These are phyloP conservation scores for Tonatia bakeri DNA, from an alignment of 2,113 vertebrate species.

Conservation along the genomic window DNA sequence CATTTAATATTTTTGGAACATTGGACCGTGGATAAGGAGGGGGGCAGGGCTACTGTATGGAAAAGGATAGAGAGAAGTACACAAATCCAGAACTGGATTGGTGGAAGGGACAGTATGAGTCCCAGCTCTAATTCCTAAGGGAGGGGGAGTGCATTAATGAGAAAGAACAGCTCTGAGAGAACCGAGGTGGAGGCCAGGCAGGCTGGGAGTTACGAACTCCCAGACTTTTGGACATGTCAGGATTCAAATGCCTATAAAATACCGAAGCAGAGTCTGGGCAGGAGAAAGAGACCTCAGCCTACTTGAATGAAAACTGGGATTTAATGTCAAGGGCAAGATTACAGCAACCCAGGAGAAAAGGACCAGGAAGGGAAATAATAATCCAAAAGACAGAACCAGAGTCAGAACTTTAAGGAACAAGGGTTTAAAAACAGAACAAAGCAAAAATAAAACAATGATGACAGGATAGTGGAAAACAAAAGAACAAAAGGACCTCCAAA, in stretches of 20 bases:
- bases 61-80: background rate
- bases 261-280: background rate
- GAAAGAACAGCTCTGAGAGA: background rate
- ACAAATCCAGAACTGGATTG: background rate
- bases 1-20: background rate
- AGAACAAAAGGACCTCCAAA: background rate
- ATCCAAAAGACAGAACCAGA: background rate
- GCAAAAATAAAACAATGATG: background rate
- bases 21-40: background rate
- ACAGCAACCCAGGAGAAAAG: background rate
- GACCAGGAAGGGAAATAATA: background rate
- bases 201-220: background rate
- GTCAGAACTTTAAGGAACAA: background rate
- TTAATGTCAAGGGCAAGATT: background rate
- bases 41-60: background rate
- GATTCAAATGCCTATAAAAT: background rate
- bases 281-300: background rate
- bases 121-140: background rate
- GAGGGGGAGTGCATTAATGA: background rate
- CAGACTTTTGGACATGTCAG: background rate
- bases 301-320: background rate
- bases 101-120: background rate
- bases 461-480: background rate
- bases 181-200: fast-evolving
- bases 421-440: background rate